Evolutionary conservation across 2,797 vertebrate species (phyloP), one percentile per base, ranked within the genome.

Genomic region (Astyanax mexicanus): DNA sequence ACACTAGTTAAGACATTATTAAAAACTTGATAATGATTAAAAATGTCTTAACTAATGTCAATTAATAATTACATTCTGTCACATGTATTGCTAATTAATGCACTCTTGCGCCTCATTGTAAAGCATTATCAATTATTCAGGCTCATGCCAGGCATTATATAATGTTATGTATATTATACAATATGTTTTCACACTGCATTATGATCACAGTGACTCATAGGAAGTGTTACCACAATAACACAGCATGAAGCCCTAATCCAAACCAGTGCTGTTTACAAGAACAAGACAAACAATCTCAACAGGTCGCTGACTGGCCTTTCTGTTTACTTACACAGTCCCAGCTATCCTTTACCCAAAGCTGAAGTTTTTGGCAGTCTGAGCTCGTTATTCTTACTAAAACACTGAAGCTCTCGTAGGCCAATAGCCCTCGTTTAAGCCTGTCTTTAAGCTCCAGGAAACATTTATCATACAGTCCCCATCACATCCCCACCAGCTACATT

Each of bases 381-480:
- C 27, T 32, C 15, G 1, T 65, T 44, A 15, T 27, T 27, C 44
- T 27, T 45, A 66, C 32, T 27, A 15, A 45, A 29, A 29, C 5
- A 25, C 40, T 11, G 13, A n/a, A 44, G 49, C 37, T 61, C 47
- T 44, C 49, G 12, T 32, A 21, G 23, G 45, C 17, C 62, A 7
- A 47, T 25, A 10, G 61, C 61, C 57, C 25, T 77, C 37, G 12
- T 27, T 32, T 47, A 19, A 13, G 58, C 52, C 17, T 32, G 44
- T 11, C 78, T 65, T 62, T 45, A 72, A 80, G 75, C 83, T 88
- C 80, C 85, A 85, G 81, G 82, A 90, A 86, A 87, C 13, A 64
- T 78, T 87, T 85, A 89, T 90, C 85, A 73, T 32, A 4, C 35
- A 73, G 83, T 12, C 52, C n/a, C n/a, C 83, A 78, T 84, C 79